Evolutionary conservation across 1,140 invertebrate species (phyloP), one percentile per base, ranked within the genome.

Genomic region (Papilio aristodemus): DNA sequence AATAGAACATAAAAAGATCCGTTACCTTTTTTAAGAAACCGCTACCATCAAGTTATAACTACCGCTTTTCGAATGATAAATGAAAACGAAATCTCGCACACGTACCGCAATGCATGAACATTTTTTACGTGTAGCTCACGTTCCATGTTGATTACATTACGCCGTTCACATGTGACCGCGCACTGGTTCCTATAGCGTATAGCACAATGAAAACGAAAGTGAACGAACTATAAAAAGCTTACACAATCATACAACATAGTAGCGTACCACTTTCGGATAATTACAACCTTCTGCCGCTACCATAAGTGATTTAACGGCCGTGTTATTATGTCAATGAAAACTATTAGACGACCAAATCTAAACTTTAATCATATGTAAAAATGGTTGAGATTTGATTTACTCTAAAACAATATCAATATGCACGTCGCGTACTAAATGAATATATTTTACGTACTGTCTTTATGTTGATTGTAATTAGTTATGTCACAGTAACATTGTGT

Each of bases 131-230:
- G 63, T 60, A 59, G n/a, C 27, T 25, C 25, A 46, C 39, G 27
- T 46, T 66, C 22, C 39, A 41, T 54, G 46, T 54, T 19, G 46
- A 54, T 54, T 54, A 54, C 46, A 54, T 54, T 54, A 54, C 46
- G 46, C 46, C 19, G 46, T 54, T 54, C 19, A 46, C n/a, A 66
- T 32, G 63, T 66, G 25, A 36, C 63, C 41, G 27, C 63, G 46
- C 36, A 66, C 63, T 32, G 50, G 22, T 46, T 66, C 62, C 41
- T 32, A 59, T 6, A 32, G 4, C 14, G 63, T 43, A 46, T 13
- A 32, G 22, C n/a, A 66, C 63, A 66, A 66, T 66, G 43, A 66
- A 66, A 66, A 66, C 41, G 63, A 66, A 66, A 66, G 63, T 25
- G 63, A 32, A 50, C 41, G 5, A 46, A 25, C 39, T 66, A 66